A percentile compares a stretch with the other conserved stretches of the same genome.
Conservation (phyloP, 2,888 invertebrate species). For the Drosophila prolongata region DNA sequence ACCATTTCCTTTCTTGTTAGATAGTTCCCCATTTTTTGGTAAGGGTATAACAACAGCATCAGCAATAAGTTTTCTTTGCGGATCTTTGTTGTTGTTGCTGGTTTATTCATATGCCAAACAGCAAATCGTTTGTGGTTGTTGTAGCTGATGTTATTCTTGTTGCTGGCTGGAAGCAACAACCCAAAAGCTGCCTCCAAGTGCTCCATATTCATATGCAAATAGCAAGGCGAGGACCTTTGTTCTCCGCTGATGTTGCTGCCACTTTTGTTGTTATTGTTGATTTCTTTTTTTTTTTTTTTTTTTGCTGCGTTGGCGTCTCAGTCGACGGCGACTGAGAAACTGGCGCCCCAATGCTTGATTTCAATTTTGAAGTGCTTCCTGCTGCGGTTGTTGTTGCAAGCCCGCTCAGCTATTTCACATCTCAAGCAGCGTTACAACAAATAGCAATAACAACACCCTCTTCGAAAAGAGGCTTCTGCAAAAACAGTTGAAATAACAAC, state of each 20-base stretch:
- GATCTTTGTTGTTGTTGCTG: constrained; percentile 40
- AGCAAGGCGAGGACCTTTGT: constrained; percentile 69
- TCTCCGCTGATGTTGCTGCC: constrained; percentile 30
- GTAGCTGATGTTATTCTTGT: constrained; percentile 19
- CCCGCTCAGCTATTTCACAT: constrained; percentile 69
- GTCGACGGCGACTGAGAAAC: constrained; percentile 18
- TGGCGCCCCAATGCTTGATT: constrained; percentile 72
- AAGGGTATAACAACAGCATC: constrained; percentile 31
- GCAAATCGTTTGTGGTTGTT: constrained; percentile 58
- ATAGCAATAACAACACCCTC: constrained; percentile 28
- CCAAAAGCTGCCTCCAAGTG: constrained; percentile 54
- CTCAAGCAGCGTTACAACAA: constrained; percentile 69
- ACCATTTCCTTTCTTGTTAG: not conserved
- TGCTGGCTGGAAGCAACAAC: constrained; percentile 47
- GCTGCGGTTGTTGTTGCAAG: constrained; percentile 49
- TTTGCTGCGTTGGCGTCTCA: constrained; percentile 47
- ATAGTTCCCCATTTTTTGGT: constrained; percentile 34
- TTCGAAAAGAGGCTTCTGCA: constrained; percentile 15
- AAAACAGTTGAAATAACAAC: constrained; percentile 72
- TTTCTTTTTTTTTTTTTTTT: constrained; percentile 10
- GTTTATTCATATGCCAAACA: constrained; percentile 61
- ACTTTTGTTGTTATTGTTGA: constrained; percentile 38
- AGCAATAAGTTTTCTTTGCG: constrained; percentile 41
- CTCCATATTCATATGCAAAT: constrained; percentile 76
- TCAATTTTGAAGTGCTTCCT: constrained; percentile 77